Conservation (phyloP, 2,113 vertebrate genomes). For the Opisthocomus hoazin region DNA sequence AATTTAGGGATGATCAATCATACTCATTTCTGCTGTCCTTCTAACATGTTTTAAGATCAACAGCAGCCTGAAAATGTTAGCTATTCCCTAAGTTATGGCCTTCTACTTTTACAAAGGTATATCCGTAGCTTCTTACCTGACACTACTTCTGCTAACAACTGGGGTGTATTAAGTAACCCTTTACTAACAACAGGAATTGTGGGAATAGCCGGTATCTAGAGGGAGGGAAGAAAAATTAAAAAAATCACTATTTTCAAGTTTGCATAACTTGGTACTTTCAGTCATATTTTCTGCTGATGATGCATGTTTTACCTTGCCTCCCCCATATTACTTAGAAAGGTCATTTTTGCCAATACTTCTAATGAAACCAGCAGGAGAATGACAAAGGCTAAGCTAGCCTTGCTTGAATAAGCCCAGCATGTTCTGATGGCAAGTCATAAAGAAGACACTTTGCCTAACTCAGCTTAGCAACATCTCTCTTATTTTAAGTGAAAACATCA, state of each 20-base stretch:
- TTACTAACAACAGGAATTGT: conserved; percentile 58
- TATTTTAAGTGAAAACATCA: not conserved
- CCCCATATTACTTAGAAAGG: not conserved
- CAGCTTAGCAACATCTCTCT: not conserved
- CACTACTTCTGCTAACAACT: conserved; percentile 71
- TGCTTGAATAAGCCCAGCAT: not conserved
- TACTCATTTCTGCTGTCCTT: not conserved
- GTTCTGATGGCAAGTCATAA: not conserved
- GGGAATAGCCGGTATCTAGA: conserved; percentile 67
- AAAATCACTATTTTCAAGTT: not conserved
- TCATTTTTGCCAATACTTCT: not conserved
- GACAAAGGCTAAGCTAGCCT: not conserved
- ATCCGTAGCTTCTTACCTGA: conserved; percentile 74
- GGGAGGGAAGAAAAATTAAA: not conserved
- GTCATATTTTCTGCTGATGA: not conserved
- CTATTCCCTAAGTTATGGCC: accelerated
- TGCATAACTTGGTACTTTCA: not conserved
- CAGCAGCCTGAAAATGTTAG: not conserved
- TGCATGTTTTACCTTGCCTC: not conserved
- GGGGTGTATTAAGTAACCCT: conserved; percentile 53
- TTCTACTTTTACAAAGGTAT: not conserved
- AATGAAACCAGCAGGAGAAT: not conserved
- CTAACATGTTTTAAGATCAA: not conserved
- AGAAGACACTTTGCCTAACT: not conserved
- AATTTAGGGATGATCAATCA: not conserved